A percentile compares a stretch with the other conserved stretches of the same genome.
phyloP scores from a whole-genome alignment of 2,888 invertebrate genomes.

The Amphipoea lucens region DNA sequence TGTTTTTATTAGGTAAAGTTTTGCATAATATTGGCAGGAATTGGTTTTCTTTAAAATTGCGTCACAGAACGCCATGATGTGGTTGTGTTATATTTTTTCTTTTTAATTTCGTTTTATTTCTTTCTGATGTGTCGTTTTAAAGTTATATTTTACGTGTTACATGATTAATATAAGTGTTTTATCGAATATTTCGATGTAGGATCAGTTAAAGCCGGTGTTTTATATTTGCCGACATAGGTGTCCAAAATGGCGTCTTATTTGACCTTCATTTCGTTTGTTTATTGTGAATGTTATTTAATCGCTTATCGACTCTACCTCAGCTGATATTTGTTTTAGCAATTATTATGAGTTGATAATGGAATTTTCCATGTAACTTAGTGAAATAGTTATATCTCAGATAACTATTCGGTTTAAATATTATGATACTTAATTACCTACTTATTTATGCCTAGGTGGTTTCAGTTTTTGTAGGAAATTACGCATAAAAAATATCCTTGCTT shows the following conservation, averaged over 20 bases:
- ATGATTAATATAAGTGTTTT: constrained; percentile 7
- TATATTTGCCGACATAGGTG: constrained; percentile 52
- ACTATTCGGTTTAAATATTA: not conserved
- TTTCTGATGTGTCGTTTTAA: constrained; percentile 8
- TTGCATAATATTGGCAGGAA: constrained; percentile 40
- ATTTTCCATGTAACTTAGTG: constrained; percentile 21
- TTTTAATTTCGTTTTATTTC: not conserved
- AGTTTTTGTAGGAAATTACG: constrained; percentile 25
- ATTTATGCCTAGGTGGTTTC: not conserved
- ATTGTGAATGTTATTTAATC: constrained; percentile 58
- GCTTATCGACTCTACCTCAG: constrained; percentile 45
- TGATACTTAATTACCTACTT: not conserved
- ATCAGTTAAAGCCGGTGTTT: constrained; percentile 53
- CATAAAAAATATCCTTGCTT: constrained; percentile 13
- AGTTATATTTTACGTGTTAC: constrained; percentile 9
- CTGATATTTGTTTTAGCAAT: constrained; percentile 42
- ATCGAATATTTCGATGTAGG: constrained; percentile 32
- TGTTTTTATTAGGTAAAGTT: constrained; percentile 50
- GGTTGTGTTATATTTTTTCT: constrained; percentile 48
- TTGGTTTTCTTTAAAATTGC: constrained; percentile 53
- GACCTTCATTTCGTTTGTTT: constrained; percentile 65
- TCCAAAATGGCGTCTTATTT: constrained; percentile 65
- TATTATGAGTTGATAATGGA: not conserved
- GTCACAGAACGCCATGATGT: constrained; percentile 68
- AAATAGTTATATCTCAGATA: not conserved